Conservation (phyloP, 1,140 invertebrate species). For the Trichonephila inaurata region DNA sequence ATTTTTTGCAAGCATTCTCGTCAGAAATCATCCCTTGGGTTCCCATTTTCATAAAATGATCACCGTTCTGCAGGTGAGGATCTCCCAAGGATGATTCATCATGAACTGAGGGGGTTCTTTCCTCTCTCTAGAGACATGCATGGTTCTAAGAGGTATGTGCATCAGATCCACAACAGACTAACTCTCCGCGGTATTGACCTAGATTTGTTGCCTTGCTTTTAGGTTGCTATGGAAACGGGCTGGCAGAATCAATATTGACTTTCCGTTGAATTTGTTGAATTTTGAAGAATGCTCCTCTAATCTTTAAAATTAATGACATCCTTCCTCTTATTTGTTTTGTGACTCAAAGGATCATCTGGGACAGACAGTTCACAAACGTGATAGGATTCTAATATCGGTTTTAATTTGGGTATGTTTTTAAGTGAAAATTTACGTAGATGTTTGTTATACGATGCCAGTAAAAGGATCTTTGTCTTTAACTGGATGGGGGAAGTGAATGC, state of each 20-base stretch:
- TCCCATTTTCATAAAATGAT: too few species aligned
- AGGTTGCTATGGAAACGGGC: conserved; percentile 56
- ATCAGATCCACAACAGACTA: conserved; percentile 41
- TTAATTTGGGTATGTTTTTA: background rate
- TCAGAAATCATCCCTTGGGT: too few species aligned
- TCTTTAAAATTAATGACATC: conserved; percentile 65
- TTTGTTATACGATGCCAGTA: background rate
- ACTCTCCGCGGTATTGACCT: conserved; percentile 67
- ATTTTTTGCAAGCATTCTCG: too few species aligned
- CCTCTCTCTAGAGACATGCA: background rate
- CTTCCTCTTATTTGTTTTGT: conserved; percentile 20
- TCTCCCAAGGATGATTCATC: background rate
- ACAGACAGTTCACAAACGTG: background rate
- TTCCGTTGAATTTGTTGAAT: conserved; percentile 62
- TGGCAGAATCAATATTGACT: conserved; percentile 73
- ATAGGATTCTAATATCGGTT: background rate
- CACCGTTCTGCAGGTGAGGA: background rate
- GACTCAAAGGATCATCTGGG: background rate
- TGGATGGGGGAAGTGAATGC: too few species aligned
- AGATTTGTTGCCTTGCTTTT: conserved; percentile 70
- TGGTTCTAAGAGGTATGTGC: conserved; percentile 22
- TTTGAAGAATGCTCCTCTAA: conserved; percentile 44
- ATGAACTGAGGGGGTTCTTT: background rate
- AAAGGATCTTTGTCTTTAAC: too few species aligned
- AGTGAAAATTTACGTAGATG: background rate